Percentiles rank a stretch among this genome's conserved stretches.
phyloP scores from a whole-genome alignment of 2,888 invertebrate species.

The Sipunculus nudus region DNA sequence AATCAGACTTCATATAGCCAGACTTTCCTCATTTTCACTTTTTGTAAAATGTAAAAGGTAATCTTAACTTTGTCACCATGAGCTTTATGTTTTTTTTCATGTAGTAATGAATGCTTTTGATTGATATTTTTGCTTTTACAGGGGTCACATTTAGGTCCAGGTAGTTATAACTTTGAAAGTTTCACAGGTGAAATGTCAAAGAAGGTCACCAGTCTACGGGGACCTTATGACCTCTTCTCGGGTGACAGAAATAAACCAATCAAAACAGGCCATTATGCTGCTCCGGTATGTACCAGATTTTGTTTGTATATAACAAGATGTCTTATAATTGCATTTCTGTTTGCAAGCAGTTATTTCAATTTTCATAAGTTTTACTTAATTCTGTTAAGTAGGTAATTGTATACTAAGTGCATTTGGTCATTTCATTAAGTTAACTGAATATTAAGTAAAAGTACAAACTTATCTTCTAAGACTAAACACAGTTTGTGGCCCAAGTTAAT shows the following conservation, averaged over 20 bases:
- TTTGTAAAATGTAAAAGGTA: background rate
- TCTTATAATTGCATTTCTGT: too few species aligned
- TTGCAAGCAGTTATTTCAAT: too few species aligned
- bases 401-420: too few species aligned
- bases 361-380: too few species aligned
- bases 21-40: background rate
- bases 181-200: constrained; percentile 54
- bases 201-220: constrained; percentile 58
- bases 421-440: too few species aligned
- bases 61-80: background rate
- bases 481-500: too few species aligned
- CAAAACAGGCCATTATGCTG: constrained; percentile 60
- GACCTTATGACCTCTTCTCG: constrained; percentile 65
- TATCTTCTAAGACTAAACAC: too few species aligned
- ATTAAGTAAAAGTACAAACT: too few species aligned
- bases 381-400: too few species aligned
- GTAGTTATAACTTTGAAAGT: constrained; percentile 59
- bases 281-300: constrained; percentile 51
- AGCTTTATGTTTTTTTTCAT: background rate
- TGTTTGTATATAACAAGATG: too few species aligned
- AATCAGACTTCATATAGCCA: too few species aligned
- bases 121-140: constrained; percentile 30
- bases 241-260: constrained; percentile 63
- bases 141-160: constrained; percentile 62
- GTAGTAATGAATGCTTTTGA: background rate